phyloP scores from a whole-genome alignment of 2,888 invertebrate genomes.

The Aspidiotus destructor region DNA sequence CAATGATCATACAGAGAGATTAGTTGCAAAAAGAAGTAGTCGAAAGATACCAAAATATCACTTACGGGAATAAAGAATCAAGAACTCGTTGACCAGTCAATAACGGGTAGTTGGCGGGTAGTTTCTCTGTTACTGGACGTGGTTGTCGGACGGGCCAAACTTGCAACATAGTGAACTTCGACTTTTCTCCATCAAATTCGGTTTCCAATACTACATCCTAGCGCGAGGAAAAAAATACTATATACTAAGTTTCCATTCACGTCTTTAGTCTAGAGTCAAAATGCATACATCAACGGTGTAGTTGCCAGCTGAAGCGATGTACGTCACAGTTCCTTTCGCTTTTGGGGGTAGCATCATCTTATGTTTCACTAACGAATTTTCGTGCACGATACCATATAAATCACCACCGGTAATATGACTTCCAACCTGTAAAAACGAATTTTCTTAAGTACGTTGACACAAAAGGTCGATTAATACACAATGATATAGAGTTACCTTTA shows the following conservation, averaged over 20 bases:
- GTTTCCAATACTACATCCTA: slow-evolving; percentile 94
- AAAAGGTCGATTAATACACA: background rate
- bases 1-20: background rate
- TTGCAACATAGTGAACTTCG: slow-evolving; percentile 92
- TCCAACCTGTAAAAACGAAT: slow-evolving; percentile 55
- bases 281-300: slow-evolving; percentile 80
- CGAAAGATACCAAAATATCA: slow-evolving; percentile 37
- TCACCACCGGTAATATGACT: slow-evolving; percentile 98
- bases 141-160: slow-evolving; percentile 99
- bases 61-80: slow-evolving; percentile 95
- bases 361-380: slow-evolving; percentile 96
- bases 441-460: background rate
- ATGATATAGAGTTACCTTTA: slow-evolving; percentile 52
- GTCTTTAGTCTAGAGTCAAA: too few species aligned
- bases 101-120: slow-evolving; percentile 96
- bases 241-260: background rate
- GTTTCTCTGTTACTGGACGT: slow-evolving; percentile 91
- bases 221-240: slow-evolving; percentile 16
- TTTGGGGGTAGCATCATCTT: slow-evolving; percentile 89
- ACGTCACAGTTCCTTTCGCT: slow-evolving; percentile 92
- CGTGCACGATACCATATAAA: slow-evolving; percentile 88
- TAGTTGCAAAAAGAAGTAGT: background rate
- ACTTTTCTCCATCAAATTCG: slow-evolving; percentile 93
- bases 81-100: slow-evolving; percentile 96
- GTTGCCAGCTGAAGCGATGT: slow-evolving; percentile 84